phyloP scores from a whole-genome alignment of 2,888 invertebrate genomes.

The Dryocosmus kuriphilus region DNA sequence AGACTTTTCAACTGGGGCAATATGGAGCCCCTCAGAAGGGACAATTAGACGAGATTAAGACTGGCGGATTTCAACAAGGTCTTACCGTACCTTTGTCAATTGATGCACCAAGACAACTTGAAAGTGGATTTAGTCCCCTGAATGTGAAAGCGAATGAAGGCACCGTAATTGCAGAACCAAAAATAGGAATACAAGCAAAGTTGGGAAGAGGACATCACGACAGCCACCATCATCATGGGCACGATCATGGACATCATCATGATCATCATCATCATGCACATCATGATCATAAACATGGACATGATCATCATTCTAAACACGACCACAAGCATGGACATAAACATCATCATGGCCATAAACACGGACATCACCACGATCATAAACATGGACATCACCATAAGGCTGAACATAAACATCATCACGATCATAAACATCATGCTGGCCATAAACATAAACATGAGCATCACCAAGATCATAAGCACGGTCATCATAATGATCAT shows the following conservation, averaged over 20 bases:
- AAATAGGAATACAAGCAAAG: not conserved
- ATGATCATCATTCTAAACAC: slow-evolving; percentile 55
- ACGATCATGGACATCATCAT: slow-evolving; percentile 55
- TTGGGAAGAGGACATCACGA: not conserved
- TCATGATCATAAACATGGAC: slow-evolving; percentile 58
- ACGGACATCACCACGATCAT: slow-evolving; percentile 61
- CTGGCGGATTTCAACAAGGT: not conserved
- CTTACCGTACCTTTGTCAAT: not conserved
- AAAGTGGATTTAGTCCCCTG: not conserved
- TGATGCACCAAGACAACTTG: not conserved
- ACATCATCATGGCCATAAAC: slow-evolving; percentile 54
- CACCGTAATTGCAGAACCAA: not conserved
- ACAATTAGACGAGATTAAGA: not conserved
- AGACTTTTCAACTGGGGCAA: not conserved
- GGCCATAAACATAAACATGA: slow-evolving; percentile 65
- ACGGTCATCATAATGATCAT: slow-evolving; percentile 60
- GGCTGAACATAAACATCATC: slow-evolving; percentile 57
- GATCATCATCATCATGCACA: slow-evolving; percentile 49
- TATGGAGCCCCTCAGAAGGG: not conserved
- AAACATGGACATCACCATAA: slow-evolving; percentile 62
- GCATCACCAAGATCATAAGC: slow-evolving; percentile 61
- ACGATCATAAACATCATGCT: slow-evolving; percentile 58
- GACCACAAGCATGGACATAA: slow-evolving; percentile 54
- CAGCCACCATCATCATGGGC: not conserved
- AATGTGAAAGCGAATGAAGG: not conserved